A percentile compares a stretch with the other conserved stretches of the same genome.
Evolutionary conservation across 2,888 invertebrate genomes (phyloP).

Genomic region (Nymphalis urticae): DNA sequence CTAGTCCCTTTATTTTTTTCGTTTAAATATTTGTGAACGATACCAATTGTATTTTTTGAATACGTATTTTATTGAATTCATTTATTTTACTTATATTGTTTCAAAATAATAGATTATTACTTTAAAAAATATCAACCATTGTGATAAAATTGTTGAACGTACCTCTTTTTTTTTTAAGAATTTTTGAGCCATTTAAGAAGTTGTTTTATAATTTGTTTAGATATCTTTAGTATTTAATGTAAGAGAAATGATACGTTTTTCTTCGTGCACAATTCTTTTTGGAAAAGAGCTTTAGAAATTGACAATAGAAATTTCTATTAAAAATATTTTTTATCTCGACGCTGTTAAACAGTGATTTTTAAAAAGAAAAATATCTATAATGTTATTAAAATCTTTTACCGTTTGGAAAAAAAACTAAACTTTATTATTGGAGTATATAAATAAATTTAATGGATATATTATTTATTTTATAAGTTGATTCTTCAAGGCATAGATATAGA

Average conservation of each 20-base stretch:
- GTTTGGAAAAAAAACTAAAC: background rate
- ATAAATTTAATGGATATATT: no score
- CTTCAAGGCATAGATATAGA: no score
- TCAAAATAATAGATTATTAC: background rate
- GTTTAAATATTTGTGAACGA: background rate
- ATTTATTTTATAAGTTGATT: no score
- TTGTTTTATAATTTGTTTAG: background rate
- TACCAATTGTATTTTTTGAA: slow-evolving; percentile 1
- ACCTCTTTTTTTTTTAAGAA: background rate
- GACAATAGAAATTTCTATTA: slow-evolving; percentile 37
- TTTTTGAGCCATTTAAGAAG: background rate
- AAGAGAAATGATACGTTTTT: background rate
- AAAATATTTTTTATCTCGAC: slow-evolving; percentile 2
- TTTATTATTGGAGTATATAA: no score
- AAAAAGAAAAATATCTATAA: background rate
- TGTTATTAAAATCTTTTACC: background rate
- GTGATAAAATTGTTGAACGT: slow-evolving; percentile 8
- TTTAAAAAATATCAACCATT: slow-evolving; percentile 1
- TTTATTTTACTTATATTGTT: background rate
- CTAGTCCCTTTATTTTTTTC: slow-evolving; percentile 18
- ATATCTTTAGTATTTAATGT: background rate
- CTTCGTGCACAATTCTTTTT: slow-evolving; percentile 15
- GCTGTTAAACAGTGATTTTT: slow-evolving; percentile 18
- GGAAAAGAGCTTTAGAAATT: slow-evolving; percentile 35
- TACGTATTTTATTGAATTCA: background rate